Percentiles rank a stretch among this genome's conserved stretches.
Conservation (phyloP, 2,797 vertebrate genomes). For the Lithobates pipiens region DNA sequence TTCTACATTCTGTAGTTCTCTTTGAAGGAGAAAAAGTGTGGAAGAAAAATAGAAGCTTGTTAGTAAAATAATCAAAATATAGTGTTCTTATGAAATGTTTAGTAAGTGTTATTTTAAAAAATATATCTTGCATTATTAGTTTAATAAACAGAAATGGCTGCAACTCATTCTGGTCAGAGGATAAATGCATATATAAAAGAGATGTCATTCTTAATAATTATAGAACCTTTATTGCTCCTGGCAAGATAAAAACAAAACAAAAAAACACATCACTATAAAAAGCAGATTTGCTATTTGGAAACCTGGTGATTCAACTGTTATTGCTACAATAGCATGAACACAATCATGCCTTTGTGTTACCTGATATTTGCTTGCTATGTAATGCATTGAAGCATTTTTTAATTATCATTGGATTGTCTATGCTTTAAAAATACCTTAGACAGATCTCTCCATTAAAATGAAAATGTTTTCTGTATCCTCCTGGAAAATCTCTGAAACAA, state of each 20-base stretch:
- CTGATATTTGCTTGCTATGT: background rate
- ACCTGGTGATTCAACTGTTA: too few relatives aligned
- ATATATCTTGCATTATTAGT: slow-evolving; percentile 35
- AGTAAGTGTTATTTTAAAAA: slow-evolving; percentile 35
- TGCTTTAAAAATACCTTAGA: background rate
- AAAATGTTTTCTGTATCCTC: too few relatives aligned
- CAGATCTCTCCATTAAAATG: background rate
- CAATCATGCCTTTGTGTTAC: too few relatives aligned
- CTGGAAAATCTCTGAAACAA: too few relatives aligned
- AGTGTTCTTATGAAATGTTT: slow-evolving; percentile 44
- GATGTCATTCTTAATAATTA: slow-evolving; percentile 28
- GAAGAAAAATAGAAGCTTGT: slow-evolving; percentile 46
- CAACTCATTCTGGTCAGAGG: slow-evolving; percentile 17
- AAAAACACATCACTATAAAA: background rate
- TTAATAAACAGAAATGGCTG: slow-evolving; percentile 27
- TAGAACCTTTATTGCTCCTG: slow-evolving; percentile 30
- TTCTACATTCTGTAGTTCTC: slow-evolving; percentile 37
- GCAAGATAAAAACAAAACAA: slow-evolving; percentile 23
- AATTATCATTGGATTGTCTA: background rate
- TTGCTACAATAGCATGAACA: too few relatives aligned
- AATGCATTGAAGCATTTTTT: background rate
- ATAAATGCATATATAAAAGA: slow-evolving; percentile 10
- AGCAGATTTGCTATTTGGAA: background rate
- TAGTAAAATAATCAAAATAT: slow-evolving; percentile 55
- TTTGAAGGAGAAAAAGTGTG: slow-evolving; percentile 26